Percentiles rank a stretch among this genome's conserved stretches.
These are phyloP conservation scores for Melieria omissa DNA, from an alignment of 2,888 invertebrate genomes.

Conservation along the genomic window DNA sequence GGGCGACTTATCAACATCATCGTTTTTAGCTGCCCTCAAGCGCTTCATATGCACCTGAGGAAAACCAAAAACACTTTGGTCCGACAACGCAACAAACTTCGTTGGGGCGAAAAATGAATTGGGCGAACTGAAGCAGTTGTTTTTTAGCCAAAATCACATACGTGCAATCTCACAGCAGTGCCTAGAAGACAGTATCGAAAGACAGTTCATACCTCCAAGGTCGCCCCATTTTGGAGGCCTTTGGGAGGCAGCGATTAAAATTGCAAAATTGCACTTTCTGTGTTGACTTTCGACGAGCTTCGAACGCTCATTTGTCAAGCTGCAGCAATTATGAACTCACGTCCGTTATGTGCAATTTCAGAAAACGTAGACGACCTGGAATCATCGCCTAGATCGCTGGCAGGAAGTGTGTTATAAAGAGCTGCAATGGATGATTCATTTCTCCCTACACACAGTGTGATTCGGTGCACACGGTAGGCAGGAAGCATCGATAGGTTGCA, in stretches of 20 bases:
- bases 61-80: constrained; percentile 30
- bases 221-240: constrained; percentile 19
- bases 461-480: too few relatives aligned
- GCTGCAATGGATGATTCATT: too few relatives aligned
- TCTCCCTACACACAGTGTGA: too few relatives aligned
- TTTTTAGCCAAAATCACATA: constrained; percentile 8
- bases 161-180: background rate
- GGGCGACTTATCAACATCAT: constrained; percentile 26
- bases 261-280: too few relatives aligned
- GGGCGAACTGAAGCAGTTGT: constrained; percentile 23
- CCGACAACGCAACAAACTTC: background rate
- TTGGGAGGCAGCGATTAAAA: constrained; percentile 3
- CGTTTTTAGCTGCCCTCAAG: constrained; percentile 34
- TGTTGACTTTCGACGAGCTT: too few relatives aligned
- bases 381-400: too few relatives aligned
- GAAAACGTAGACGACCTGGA: too few relatives aligned
- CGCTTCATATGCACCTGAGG: constrained; percentile 24
- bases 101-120: constrained; percentile 33
- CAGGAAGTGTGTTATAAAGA: too few relatives aligned
- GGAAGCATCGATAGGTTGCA: too few relatives aligned
- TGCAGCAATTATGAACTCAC: too few relatives aligned
- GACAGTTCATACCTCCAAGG: constrained; percentile 4
- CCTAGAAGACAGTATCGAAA: background rate
- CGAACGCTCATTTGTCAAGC: too few relatives aligned
- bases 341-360: too few relatives aligned